Conservation (phyloP, 2,888 invertebrate genomes). For the Pachliopta kotzebuea region DNA sequence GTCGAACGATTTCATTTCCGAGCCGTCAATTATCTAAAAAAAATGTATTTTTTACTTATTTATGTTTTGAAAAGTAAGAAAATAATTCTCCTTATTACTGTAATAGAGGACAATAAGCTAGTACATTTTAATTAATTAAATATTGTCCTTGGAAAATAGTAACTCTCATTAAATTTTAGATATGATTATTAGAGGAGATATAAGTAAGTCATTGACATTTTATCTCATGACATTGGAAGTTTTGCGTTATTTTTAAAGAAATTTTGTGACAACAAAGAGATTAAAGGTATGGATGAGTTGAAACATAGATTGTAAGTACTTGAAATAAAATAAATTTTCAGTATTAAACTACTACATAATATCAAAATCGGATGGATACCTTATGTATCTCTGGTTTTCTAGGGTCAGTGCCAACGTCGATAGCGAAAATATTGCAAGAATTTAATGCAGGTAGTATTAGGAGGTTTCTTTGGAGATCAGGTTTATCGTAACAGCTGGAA, state of each 20-base stretch:
- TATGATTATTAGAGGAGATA: too few relatives aligned
- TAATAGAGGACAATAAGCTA: too few relatives aligned
- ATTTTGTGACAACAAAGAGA: too few relatives aligned
- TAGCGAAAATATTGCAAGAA: conserved; percentile 90
- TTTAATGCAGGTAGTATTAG: conserved; percentile 91
- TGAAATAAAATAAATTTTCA: conserved; percentile 2
- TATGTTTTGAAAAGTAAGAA: background rate
- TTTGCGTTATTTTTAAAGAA: too few relatives aligned
- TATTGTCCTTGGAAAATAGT: too few relatives aligned
- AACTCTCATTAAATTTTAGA: too few relatives aligned
- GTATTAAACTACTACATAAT: conserved; percentile 1
- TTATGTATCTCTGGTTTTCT: conserved; percentile 87
- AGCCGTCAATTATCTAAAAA: conserved; percentile 87
- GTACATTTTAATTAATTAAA: too few relatives aligned
- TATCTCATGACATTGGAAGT: too few relatives aligned
- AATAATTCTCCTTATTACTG: too few relatives aligned
- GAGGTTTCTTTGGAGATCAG: conserved; percentile 84
- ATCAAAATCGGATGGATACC: conserved; percentile 57
- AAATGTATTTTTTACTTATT: background rate
- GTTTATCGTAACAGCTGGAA: conserved; percentile 89
- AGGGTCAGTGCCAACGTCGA: conserved; percentile 89
- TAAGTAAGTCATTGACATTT: too few relatives aligned
- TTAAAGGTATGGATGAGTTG: too few relatives aligned
- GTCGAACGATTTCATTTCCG: conserved; percentile 87
- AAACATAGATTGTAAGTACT: too few relatives aligned